phyloP scores from a whole-genome alignment of 2,797 vertebrate species.

The Myripristis murdjan region DNA sequence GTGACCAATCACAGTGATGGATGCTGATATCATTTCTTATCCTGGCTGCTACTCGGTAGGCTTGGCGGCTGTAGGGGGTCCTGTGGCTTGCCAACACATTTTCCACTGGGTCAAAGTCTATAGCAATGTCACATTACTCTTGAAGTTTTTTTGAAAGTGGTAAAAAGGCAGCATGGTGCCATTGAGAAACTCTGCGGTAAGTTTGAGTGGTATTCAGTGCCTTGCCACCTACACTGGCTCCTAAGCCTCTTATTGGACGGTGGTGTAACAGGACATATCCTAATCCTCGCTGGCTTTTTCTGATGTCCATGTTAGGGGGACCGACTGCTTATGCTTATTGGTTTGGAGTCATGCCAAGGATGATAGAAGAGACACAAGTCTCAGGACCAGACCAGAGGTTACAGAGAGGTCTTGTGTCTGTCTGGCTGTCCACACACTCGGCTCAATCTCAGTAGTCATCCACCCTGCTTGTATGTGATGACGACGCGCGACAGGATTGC shows the following conservation, averaged over 20 bases:
- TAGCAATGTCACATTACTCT: constrained; percentile 36
- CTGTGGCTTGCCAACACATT: constrained; percentile 56
- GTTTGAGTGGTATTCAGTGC: constrained; percentile 42
- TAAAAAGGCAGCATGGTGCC: constrained; percentile 24
- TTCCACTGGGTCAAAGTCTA: constrained; percentile 55
- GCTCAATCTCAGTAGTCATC: constrained; percentile 12
- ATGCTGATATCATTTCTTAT: constrained; percentile 76
- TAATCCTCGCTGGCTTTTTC: constrained; percentile 67
- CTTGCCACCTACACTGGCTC: constrained; percentile 40
- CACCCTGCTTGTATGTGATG: neutral
- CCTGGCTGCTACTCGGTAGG: constrained; percentile 52
- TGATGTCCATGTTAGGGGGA: constrained; percentile 59
- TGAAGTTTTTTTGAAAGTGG: constrained; percentile 37
- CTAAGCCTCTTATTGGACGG: constrained; percentile 71
- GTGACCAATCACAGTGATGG: constrained; percentile 66
- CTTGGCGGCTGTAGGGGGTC: constrained; percentile 33
- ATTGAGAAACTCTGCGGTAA: constrained; percentile 47
- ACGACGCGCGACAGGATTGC: constrained; percentile 32
- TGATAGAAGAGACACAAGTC: constrained; percentile 30
- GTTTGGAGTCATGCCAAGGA: constrained; percentile 54
- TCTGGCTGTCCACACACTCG: constrained; percentile 5
- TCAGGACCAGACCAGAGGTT: constrained; percentile 54
- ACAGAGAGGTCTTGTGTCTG: constrained; percentile 31
- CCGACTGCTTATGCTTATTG: constrained; percentile 61
- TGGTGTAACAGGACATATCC: constrained; percentile 64